phyloP scores from a whole-genome alignment of 1,140 invertebrate species.

The Diuraphis noxia region DNA sequence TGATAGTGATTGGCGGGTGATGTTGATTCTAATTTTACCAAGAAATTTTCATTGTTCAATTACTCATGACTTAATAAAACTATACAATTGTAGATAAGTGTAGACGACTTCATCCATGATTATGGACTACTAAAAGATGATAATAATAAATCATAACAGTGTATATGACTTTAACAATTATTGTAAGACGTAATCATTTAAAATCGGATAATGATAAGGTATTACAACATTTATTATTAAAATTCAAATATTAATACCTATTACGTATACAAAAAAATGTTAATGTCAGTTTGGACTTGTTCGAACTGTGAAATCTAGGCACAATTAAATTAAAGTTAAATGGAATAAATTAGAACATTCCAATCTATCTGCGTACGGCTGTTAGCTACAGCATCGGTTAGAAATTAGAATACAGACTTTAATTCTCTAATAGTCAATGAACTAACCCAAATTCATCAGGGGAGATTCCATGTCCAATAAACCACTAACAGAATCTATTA shows the following conservation, averaged over 20 bases:
- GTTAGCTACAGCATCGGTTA: background rate
- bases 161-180: too few species aligned
- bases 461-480: background rate
- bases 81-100: background rate
- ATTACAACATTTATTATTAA: too few species aligned
- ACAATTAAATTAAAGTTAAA: too few species aligned
- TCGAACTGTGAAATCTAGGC: background rate
- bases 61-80: background rate
- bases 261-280: background rate
- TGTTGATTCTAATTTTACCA: background rate
- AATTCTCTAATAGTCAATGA: background rate
- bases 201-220: too few species aligned
- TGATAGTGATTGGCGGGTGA: background rate
- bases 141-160: too few species aligned
- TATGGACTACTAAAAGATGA: too few species aligned
- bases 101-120: too few species aligned
- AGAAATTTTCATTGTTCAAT: background rate
- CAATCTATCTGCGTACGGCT: background rate
- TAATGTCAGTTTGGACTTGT: background rate
- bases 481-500: background rate
- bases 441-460: background rate
- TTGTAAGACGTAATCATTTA: too few species aligned
- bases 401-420: too few species aligned
- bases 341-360: background rate
- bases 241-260: background rate